phyloP scores from a whole-genome alignment of 2,888 invertebrate genomes.

The Ormyrus labotus region DNA sequence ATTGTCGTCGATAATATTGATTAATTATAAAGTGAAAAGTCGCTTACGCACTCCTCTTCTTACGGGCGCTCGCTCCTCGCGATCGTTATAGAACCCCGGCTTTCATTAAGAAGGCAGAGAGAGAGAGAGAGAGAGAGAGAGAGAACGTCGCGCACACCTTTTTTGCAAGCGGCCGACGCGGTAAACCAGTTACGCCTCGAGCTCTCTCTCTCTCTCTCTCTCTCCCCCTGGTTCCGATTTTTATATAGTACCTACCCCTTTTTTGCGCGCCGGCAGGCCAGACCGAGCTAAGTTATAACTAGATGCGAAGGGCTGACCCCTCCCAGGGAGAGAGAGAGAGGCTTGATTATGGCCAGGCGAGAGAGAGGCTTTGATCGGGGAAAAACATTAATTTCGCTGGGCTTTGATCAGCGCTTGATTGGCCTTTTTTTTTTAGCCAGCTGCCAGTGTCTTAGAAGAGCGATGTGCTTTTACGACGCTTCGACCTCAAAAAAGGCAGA shows the following conservation, averaged over 20 bases:
- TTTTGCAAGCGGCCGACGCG: slow-evolving; percentile 6
- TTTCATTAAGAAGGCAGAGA: slow-evolving; percentile 40
- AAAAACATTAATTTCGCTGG: slow-evolving; percentile 52
- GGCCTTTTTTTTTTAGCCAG: not conserved
- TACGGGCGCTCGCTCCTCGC: slow-evolving; percentile 30
- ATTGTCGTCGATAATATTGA: slow-evolving; percentile 74
- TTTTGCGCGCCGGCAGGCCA: slow-evolving; percentile 4
- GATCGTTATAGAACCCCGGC: slow-evolving; percentile 44
- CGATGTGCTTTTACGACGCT: no score
- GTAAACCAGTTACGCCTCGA: slow-evolving; percentile 40
- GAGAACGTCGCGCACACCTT: slow-evolving; percentile 11
- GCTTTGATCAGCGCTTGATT: slow-evolving; percentile 44
- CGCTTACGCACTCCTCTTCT: slow-evolving; percentile 60
- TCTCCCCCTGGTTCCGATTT: slow-evolving; percentile 26
- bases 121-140: not conserved
- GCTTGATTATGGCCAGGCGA: slow-evolving; percentile 16
- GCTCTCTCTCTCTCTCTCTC: not conserved
- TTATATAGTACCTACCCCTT: slow-evolving; percentile 17
- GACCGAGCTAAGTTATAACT: slow-evolving; percentile 24
- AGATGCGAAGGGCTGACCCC: slow-evolving; percentile 17
- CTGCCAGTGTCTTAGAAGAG: no score
- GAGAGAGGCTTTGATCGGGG: not conserved
- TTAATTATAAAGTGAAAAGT: slow-evolving; percentile 71
- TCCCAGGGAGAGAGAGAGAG: no score
- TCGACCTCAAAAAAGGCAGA: not conserved